These are phyloP conservation scores for Carettochelys insculpta DNA, from an alignment of 2,113 vertebrate genomes.

Conservation along the genomic window DNA sequence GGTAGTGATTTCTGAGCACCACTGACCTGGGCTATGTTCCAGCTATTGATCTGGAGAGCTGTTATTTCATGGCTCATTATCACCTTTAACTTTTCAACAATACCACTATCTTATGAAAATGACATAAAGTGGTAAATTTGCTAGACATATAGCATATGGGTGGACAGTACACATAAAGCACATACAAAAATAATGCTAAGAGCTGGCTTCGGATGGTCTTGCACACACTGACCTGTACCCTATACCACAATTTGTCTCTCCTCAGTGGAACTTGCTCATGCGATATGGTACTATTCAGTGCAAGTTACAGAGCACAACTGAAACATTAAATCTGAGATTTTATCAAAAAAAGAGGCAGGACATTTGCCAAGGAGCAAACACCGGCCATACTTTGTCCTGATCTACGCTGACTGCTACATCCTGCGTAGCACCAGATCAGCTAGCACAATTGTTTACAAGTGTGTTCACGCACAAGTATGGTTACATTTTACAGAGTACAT, in stretches of 20 bases:
- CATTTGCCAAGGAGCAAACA: constrained; percentile 19
- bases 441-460: not conserved
- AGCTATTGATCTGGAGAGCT: not conserved
- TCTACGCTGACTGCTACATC: not conserved
- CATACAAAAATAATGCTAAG: constrained; percentile 1
- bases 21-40: not conserved
- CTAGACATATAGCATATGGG: not conserved
- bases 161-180: not conserved
- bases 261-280: not conserved
- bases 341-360: not conserved
- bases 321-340: not conserved
- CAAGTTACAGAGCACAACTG: not conserved
- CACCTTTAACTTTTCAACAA: not conserved
- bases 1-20: not conserved
- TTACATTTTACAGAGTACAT: not conserved
- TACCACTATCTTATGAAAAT: not conserved
- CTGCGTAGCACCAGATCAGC: not conserved
- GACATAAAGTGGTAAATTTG: not conserved
- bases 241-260: not conserved
- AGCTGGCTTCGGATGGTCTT: not conserved
- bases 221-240: not conserved
- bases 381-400: constrained; percentile 3
- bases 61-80: not conserved
- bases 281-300: not conserved
- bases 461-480: not conserved